Base-by-base conservation (phyloP, 2,888 invertebrate species). In the Sinhomidia bicolor region DNA sequence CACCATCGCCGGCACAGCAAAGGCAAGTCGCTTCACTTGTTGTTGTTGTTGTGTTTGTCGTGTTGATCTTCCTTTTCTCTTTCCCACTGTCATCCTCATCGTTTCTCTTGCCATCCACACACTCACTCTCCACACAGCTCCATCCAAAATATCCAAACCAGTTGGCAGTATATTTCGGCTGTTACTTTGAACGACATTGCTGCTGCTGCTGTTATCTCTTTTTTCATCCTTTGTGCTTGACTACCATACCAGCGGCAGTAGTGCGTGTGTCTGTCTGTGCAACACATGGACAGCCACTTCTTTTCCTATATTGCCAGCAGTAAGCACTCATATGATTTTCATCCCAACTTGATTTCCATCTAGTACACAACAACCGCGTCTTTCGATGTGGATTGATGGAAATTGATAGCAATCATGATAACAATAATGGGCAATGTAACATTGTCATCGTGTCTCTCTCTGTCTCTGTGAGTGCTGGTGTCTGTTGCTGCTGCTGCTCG, bases 321-420 rank as follows among this genome's bases (percentile, higher is more conserved):
- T 62, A 62, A n/a, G 9, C 17, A 65, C 32, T 12, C 23, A 74
- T 44, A 20, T 23, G 47, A 44, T 47, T 74, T 20, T 14, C 47
- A 44, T 47, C 23, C 23, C 44, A 76, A 29, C n/a, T 76, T 51
- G 26, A 76, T 51, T 51, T 29, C 54, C 76, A 76, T 76, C 36
- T 32, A 51, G 47, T 74, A n/a, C 23, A 44, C 20, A 44, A 47
- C 23, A n/a, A n/a, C n/a, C n/a, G n/a, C n/a, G 23, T 54, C 51
- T 29, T 29, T 44, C 9, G 14, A 3, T 51, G 76, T 54, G 51
- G 76, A 76, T 76, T 51, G 76, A 76, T 76, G 32, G 76, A 76
- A 76, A 76, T 74, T 51, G 76, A 76, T 51, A 51, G 76, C 60
- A 62, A 76, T 65, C 85, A 41, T 54, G 68, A 79, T 85, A 65